Conservation (phyloP, 2,113 vertebrate genomes). For the Engraulis encrasicolus region DNA sequence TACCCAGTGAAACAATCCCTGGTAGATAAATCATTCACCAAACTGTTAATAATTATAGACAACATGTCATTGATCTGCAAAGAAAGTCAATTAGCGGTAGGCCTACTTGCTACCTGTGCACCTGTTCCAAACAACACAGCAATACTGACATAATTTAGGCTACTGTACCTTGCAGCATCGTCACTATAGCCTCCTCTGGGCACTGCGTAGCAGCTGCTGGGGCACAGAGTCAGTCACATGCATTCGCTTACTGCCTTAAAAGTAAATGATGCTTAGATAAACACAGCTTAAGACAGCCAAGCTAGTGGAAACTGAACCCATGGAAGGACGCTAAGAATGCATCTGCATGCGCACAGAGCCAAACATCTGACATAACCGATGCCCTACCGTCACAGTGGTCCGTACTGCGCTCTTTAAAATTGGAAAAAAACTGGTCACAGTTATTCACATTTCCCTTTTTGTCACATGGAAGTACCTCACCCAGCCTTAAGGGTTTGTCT, state of each 20-base stretch:
- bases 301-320: conserved; percentile 2
- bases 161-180: no score
- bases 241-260: conserved; percentile 15
- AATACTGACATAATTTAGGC: neutral
- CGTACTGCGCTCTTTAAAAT: neutral
- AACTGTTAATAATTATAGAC: conserved; percentile 46
- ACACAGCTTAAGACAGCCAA: conserved; percentile 6
- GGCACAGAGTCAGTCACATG: neutral
- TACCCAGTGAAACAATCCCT: neutral
- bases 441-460: neutral
- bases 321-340: neutral
- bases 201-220: neutral
- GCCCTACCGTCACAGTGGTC: neutral
- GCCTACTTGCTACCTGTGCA: neutral
- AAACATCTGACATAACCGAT: neutral
- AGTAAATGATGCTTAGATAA: conserved; percentile 16
- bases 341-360: neutral
- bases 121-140: neutral
- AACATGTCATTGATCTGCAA: conserved; percentile 18
- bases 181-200: no score
- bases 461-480: neutral
- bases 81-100: neutral
- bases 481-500: neutral
- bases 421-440: neutral
- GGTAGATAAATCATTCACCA: conserved; percentile 47